phyloP scores from a whole-genome alignment of 2,888 invertebrate genomes.

The Notocelia uddmanniana region DNA sequence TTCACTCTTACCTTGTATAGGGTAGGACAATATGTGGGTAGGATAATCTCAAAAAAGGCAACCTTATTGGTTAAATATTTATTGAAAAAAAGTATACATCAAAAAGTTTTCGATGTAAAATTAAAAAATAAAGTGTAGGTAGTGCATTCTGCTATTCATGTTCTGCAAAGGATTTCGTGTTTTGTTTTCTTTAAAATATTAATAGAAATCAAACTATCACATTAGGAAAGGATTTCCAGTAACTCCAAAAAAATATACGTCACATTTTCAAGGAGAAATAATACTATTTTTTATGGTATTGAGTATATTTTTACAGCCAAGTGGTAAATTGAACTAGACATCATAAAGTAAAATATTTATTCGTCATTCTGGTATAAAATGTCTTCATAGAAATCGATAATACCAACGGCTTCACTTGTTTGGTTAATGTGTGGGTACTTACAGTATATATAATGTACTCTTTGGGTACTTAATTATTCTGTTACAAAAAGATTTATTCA shows the following conservation, averaged over 20 bases:
- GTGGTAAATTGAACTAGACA: constrained; percentile 48
- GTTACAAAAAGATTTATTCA: too few species aligned
- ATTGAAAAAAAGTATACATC: constrained; percentile 84
- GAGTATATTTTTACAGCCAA: constrained; percentile 63
- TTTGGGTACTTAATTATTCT: too few species aligned
- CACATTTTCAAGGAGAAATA: constrained; percentile 41
- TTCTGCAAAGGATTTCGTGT: constrained; percentile 44
- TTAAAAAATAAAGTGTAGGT: constrained; percentile 70
- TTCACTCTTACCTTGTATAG: not conserved
- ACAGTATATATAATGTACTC: too few species aligned
- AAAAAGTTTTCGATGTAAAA: constrained; percentile 84
- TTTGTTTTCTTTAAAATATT: not conserved
- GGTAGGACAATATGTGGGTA: not conserved
- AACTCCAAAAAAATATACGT: not conserved
- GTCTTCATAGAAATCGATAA: constrained; percentile 7
- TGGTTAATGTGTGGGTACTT: not conserved
- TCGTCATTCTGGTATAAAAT: not conserved
- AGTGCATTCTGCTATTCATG: constrained; percentile 56
- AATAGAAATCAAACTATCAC: constrained; percentile 18
- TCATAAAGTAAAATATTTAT: not conserved
- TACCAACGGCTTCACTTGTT: not conserved
- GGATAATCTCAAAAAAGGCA: not conserved
- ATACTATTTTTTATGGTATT: constrained; percentile 48
- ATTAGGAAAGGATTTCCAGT: constrained; percentile 6
- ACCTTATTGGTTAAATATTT: constrained; percentile 73